These are phyloP conservation scores for Neotoma lepida DNA, from an alignment of 2,113 vertebrate species.

Conservation along the genomic window DNA sequence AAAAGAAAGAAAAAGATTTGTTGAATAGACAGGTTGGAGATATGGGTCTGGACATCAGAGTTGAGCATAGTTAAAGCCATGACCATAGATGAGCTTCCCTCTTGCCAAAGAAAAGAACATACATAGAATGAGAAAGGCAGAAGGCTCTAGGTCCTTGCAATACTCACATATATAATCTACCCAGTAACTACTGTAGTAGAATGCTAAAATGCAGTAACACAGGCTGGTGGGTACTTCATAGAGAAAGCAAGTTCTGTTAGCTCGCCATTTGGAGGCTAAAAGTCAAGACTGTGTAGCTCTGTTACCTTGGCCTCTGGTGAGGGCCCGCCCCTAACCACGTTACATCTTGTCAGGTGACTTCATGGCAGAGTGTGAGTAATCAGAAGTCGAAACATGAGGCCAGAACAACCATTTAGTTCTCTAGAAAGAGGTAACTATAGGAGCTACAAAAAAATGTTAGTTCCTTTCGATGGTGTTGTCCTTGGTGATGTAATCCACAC, in stretches of 20 bases:
- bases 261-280: neutral
- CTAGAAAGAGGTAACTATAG: neutral
- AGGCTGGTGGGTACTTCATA: neutral
- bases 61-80: neutral
- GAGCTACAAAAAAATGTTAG: neutral
- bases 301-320: neutral
- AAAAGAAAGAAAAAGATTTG: neutral
- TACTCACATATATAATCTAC: neutral
- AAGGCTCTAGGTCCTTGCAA: neutral
- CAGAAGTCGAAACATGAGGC: neutral
- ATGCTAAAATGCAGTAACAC: neutral
- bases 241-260: neutral
- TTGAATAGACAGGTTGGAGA: neutral
- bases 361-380: neutral
- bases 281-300: too few species aligned
- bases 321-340: neutral
- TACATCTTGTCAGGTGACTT: neutral
- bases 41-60: neutral
- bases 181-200: neutral
- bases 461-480: neutral
- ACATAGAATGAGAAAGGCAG: constrained; percentile 13
- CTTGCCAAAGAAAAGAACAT: constrained; percentile 25
- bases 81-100: neutral
- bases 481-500: neutral
- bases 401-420: neutral